Evolutionary conservation across 2,113 vertebrate species (phyloP).

Genomic region (Plecturocebus donacophilus): DNA sequence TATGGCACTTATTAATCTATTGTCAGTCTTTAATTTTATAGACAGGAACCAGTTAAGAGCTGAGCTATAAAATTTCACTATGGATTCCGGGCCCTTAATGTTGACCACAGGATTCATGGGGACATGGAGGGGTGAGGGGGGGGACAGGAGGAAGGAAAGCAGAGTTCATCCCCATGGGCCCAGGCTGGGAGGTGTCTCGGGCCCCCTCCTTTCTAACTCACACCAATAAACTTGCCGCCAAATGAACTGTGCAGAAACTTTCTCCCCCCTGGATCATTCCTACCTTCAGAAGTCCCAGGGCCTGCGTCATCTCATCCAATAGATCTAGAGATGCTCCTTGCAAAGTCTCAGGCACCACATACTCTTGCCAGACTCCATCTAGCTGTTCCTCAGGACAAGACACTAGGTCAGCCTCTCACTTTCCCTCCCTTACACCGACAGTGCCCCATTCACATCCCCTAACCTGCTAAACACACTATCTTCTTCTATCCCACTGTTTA

Average conservation of each 20-base stretch:
- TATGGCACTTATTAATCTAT: conserved; percentile 43
- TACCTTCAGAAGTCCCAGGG: too few species aligned
- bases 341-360: fast-evolving
- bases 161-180: fast-evolving
- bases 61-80: neutral
- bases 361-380: neutral
- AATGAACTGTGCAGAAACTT: neutral
- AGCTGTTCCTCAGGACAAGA: too few species aligned
- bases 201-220: neutral
- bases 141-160: fast-evolving
- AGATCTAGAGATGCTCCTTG: neutral
- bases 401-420: neutral
- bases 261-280: fast-evolving
- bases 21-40: conserved; percentile 58
- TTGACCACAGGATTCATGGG: neutral
- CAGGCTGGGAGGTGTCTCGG: neutral
- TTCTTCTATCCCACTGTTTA: neutral
- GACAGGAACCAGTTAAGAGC: conserved; percentile 50
- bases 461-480: fast-evolving
- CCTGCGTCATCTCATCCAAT: neutral
- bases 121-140: fast-evolving
- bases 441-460: fast-evolving
- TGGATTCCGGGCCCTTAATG: fast-evolving
- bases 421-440: too few species aligned
- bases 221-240: fast-evolving